A percentile compares a stretch with the other conserved stretches of the same genome.
phyloP scores from a whole-genome alignment of 2,888 invertebrate genomes.

The Aphelenchoides bicaudatus region DNA sequence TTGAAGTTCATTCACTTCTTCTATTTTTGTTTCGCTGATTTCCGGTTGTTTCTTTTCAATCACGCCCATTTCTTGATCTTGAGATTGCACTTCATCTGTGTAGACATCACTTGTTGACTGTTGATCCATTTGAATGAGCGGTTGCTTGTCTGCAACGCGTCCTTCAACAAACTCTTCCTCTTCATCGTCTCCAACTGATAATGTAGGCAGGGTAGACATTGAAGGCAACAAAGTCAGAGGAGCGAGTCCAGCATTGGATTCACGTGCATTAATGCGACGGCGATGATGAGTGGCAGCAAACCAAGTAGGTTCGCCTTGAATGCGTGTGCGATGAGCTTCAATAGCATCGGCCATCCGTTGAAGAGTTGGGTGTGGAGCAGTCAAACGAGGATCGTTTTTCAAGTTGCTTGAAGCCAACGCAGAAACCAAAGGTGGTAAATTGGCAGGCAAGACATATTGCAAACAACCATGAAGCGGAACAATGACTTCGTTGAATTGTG shows the following conservation, averaged over 20 bases:
- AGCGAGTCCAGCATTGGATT: no score
- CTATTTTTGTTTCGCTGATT: not conserved
- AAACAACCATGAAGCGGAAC: conserved; percentile 48
- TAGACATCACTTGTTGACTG: not conserved
- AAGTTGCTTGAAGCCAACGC: conserved; percentile 35
- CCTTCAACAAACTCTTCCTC: not conserved
- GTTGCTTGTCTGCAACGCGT: no score
- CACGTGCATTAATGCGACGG: conserved; percentile 6
- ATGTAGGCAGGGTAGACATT: conserved; percentile 8
- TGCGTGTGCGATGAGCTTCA: conserved; percentile 1
- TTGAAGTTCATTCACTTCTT: not conserved
- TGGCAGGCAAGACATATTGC: conserved; percentile 56
- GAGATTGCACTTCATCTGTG: not conserved
- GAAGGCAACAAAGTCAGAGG: not conserved
- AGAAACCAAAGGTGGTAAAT: conserved; percentile 41
- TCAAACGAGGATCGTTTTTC: conserved; percentile 38
- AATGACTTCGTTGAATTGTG: conserved; percentile 41
- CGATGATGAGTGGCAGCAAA: conserved; percentile 44
- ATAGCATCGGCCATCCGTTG: conserved; percentile 40
- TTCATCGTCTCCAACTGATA: not conserved
- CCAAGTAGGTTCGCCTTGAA: conserved; percentile 40
- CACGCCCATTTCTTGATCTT: not conserved
- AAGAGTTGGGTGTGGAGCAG: conserved; percentile 38
- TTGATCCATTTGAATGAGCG: not conserved
- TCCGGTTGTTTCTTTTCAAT: not conserved